Evolutionary conservation across 2,888 invertebrate species (phyloP), one percentile per base, ranked within the genome.

Genomic region (Nomada ruficornis): DNA sequence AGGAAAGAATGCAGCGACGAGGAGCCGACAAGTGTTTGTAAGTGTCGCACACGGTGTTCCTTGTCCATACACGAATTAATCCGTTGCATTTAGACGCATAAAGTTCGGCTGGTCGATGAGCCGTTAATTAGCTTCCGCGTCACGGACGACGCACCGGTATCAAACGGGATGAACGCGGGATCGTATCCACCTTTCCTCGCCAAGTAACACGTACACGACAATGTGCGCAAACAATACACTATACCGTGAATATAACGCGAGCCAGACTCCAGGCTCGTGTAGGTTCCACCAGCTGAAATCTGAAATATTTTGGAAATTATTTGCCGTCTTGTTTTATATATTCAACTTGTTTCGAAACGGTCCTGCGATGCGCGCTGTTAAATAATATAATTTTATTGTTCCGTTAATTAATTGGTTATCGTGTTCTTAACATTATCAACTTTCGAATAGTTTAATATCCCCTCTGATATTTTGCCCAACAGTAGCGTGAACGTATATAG

Each of bases 121-220:
- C 88, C 84, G 81, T 88, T 88, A 88, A 88, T 88, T 88, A 88
- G 85, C 86, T 86, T 88, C 81, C 85, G 44, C 80, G 83, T 86
- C 88, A 88, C 88, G 88, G 78, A 88, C 88, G 78, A 88, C 88
- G 85, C 83, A 68, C 64, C 79, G 65, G 87, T 50, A 85, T 88
- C 86, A 88, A 88, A 88, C 78, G 77, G 88, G 82, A 88, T 85
- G 83, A 86, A 88, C 78, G 67, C 76, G 81, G 71, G 83, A 82
- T 63, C 70, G 64, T 62, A 77, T 80, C 77, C 76, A 74, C 76
- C 78, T 77, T 81, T 78, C 79, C 76, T 77, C 57, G 71, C 47
- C 62, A 84, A 73, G 75, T 82, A 86, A 84, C 83, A 78, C 85
- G 80, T 69, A 73, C 73, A 73, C 77, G 57, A 55, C 71, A 54